phyloP scores from a whole-genome alignment of 2,113 vertebrate species.

The Nematolebias whitei region DNA sequence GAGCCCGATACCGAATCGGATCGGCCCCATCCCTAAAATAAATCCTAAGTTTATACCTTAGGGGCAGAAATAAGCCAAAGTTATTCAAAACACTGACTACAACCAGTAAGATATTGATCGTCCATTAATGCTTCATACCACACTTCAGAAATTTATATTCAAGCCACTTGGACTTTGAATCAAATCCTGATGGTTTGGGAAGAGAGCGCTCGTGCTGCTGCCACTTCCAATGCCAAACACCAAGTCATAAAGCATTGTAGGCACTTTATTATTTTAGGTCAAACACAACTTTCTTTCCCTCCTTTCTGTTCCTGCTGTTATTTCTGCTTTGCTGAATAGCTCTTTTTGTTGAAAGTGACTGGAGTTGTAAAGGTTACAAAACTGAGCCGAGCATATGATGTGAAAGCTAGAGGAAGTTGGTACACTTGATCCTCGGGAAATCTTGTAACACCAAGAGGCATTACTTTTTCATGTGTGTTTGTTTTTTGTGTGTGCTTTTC shows the following conservation, averaged over 20 bases:
- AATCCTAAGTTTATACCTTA: no score
- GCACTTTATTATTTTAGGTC: conserved; percentile 61
- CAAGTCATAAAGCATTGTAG: conserved; percentile 60
- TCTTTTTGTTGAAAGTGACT: conserved; percentile 27
- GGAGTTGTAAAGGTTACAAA: conserved; percentile 30
- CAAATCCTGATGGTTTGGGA: conserved; percentile 50
- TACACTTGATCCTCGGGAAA: conserved; percentile 7
- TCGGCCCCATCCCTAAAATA: no score
- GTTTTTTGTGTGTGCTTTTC: conserved; percentile 2
- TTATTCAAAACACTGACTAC: conserved; percentile 11
- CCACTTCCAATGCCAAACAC: conserved; percentile 28
- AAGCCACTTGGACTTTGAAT: not conserved
- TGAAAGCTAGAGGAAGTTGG: conserved; percentile 3
- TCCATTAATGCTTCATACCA: conserved; percentile 2
- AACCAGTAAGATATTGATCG: conserved; percentile 41
- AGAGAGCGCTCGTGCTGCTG: conserved; percentile 42
- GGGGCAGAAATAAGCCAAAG: no score
- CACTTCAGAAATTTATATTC: not conserved
- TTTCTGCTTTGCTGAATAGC: conserved; percentile 30
- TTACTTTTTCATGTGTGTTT: conserved; percentile 22
- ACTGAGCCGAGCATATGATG: conserved; percentile 11
- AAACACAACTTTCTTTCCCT: conserved; percentile 43
- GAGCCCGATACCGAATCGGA: no score
- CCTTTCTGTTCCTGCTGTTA: conserved; percentile 6
- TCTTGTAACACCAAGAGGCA: not conserved